phyloP scores from a whole-genome alignment of 2,797 vertebrate genomes.

The Eospalax fontanierii region DNA sequence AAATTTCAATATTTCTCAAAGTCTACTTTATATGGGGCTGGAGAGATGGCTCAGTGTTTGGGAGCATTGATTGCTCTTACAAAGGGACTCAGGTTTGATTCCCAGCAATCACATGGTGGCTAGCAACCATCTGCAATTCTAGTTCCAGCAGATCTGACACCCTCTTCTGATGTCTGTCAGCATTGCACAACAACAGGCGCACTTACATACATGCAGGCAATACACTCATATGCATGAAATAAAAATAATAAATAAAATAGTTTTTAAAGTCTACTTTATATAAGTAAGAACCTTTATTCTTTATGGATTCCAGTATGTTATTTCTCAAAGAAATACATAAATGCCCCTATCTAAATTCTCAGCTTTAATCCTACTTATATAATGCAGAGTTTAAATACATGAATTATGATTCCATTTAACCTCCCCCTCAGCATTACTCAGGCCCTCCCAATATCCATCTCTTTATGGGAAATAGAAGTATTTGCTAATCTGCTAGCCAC shows the following conservation, averaged over 20 bases:
- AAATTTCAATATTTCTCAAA: conserved; percentile 72
- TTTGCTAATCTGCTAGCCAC: conserved; percentile 77
- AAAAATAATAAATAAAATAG: too few relatives aligned
- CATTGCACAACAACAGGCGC: too few relatives aligned
- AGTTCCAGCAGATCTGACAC: too few relatives aligned
- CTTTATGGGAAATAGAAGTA: conserved; percentile 83
- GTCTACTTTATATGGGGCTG: conserved; percentile 66
- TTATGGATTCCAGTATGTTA: conserved; percentile 73
- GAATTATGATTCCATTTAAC: conserved; percentile 81
- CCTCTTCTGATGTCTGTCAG: too few relatives aligned
- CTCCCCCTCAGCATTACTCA: conserved; percentile 73
- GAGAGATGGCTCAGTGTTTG: too few relatives aligned
- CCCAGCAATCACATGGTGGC: too few relatives aligned
- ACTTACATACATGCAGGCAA: too few relatives aligned
- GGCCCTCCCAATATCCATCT: conserved; percentile 73
- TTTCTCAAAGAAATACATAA: conserved; percentile 76
- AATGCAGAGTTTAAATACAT: conserved; percentile 75
- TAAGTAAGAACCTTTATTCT: conserved; percentile 70
- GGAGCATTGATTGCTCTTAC: too few relatives aligned
- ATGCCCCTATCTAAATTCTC: conserved; percentile 64
- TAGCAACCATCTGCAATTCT: too few relatives aligned
- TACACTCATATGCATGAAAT: too few relatives aligned
- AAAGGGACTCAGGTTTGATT: too few relatives aligned
- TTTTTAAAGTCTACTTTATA: conserved; percentile 78
- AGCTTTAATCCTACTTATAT: conserved; percentile 82